Percentiles rank a stretch among this genome's conserved stretches.
Conservation (phyloP, 2,113 vertebrate genomes). For the Oncorhynchus mykiss region DNA sequence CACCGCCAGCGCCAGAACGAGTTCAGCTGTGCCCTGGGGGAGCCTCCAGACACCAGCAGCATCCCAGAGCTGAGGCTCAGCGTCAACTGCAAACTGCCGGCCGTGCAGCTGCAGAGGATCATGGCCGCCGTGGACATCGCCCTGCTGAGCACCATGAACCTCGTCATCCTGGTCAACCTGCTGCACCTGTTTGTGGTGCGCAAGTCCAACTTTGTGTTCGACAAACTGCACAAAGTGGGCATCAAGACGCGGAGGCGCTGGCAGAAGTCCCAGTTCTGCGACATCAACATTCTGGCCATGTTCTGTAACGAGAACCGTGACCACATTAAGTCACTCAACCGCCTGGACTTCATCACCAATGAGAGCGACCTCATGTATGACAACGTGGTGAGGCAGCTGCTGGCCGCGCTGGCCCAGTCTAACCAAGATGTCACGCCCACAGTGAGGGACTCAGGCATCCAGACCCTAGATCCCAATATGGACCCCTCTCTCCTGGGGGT, state of each 20-base stretch:
- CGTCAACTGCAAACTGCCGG: slow-evolving; percentile 94
- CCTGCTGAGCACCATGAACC: slow-evolving; percentile 93
- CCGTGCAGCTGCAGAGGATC: slow-evolving; percentile 96
- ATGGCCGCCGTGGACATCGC: slow-evolving; percentile 92
- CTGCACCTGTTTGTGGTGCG: slow-evolving; percentile 96
- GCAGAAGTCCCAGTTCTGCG: slow-evolving; percentile 98
- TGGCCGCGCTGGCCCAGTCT: slow-evolving; percentile 94
- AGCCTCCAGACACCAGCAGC: slow-evolving; percentile 86
- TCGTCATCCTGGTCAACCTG: slow-evolving; percentile 93
- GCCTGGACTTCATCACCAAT: slow-evolving; percentile 98
- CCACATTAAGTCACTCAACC: slow-evolving; percentile 97
- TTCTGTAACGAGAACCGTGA: slow-evolving; percentile 99
- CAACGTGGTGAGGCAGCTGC: slow-evolving; percentile 95
- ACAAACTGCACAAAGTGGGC: slow-evolving; percentile 98
- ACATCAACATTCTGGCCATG: slow-evolving; percentile 99
- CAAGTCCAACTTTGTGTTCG: slow-evolving; percentile 98
- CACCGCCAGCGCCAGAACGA: slow-evolving; percentile 95
- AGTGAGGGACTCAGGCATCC: slow-evolving; percentile 89
- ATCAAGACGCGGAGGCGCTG: slow-evolving; percentile 95
- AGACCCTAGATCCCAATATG: slow-evolving; percentile 87
- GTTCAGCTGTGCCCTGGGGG: slow-evolving; percentile 92
- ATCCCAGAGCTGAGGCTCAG: slow-evolving; percentile 78
- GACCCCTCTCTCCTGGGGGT: slow-evolving; percentile 84
- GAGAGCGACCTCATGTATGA: slow-evolving; percentile 99
- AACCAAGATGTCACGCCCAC: slow-evolving; percentile 95